These are phyloP conservation scores for Platyura marginata DNA, from an alignment of 1,140 invertebrate genomes.

Conservation along the genomic window DNA sequence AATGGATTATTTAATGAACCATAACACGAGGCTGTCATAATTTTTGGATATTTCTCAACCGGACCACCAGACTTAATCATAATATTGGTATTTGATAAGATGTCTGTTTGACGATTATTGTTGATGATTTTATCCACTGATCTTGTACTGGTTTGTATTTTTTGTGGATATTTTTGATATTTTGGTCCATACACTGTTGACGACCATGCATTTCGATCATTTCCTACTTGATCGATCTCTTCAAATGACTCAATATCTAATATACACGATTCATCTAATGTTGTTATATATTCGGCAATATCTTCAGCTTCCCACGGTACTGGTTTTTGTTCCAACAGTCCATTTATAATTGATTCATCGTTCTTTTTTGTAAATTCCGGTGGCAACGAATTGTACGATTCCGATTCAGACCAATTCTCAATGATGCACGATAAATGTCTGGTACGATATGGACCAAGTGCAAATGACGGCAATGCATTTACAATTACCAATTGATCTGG, in stretches of 20 bases:
- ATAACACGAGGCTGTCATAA: slow-evolving; percentile 2
- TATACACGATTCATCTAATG: slow-evolving; percentile 20
- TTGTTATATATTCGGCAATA: slow-evolving; percentile 11
- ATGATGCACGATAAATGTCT: slow-evolving; percentile 22
- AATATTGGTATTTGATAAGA: neutral
- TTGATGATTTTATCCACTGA: neutral
- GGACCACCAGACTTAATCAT: neutral
- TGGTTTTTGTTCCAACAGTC: neutral
- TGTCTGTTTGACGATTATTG: no score
- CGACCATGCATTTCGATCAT: neutral
- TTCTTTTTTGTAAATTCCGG: slow-evolving; percentile 20
- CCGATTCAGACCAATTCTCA: slow-evolving; percentile 22
- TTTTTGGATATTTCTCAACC: slow-evolving; percentile 1
- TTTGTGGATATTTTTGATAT: neutral
- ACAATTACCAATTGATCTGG: neutral
- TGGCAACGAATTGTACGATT: slow-evolving; percentile 17
- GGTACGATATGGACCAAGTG: slow-evolving; percentile 9
- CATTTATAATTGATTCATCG: slow-evolving; percentile 11
- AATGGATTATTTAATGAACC: neutral
- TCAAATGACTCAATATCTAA: slow-evolving; percentile 18
- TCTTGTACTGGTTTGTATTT: neutral
- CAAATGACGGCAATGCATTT: neutral
- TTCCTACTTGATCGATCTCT: slow-evolving; percentile 8
- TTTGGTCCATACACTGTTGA: neutral
- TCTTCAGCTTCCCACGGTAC: slow-evolving; percentile 4